A percentile compares a stretch with the other conserved stretches of the same genome.
These are phyloP conservation scores for Pelecanoides urinatrix DNA, from an alignment of 2,113 vertebrate species.

Conservation along the genomic window DNA sequence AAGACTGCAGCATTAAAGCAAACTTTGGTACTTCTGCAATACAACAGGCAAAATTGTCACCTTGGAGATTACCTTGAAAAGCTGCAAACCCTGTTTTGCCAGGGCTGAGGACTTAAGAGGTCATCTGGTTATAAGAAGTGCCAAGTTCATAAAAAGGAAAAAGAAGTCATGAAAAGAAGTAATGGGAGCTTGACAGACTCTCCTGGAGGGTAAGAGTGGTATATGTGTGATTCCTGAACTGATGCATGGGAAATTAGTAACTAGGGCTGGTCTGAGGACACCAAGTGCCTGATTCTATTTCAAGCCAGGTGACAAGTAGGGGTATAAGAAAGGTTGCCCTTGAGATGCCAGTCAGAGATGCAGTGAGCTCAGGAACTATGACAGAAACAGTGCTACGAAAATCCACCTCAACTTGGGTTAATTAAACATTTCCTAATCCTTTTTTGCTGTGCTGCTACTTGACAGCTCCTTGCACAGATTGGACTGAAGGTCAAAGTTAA, in stretches of 20 bases:
- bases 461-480: not conserved
- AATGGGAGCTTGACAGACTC: not conserved
- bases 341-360: not conserved
- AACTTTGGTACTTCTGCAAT: not conserved
- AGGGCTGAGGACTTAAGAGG: not conserved
- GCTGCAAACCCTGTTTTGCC: not conserved
- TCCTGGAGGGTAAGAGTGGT: not conserved
- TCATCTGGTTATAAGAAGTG: not conserved
- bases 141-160: not conserved
- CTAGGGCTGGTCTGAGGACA: not conserved
- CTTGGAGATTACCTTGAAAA: not conserved
- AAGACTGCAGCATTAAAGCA: not conserved
- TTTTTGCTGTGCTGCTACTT: not conserved
- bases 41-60: not conserved
- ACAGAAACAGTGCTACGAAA: not conserved
- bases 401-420: not conserved
- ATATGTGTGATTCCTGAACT: not conserved
- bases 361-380: not conserved
- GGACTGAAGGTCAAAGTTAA: slow-evolving; percentile 16
- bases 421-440: not conserved
- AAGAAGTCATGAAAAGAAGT: not conserved
- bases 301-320: not conserved
- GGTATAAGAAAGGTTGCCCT: not conserved
- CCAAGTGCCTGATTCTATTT: not conserved
- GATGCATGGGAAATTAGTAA: not conserved